A percentile compares a stretch with the other conserved stretches of the same genome.
phyloP scores from a whole-genome alignment of 2,113 vertebrate genomes.

The Neomonachus schauinslandi region DNA sequence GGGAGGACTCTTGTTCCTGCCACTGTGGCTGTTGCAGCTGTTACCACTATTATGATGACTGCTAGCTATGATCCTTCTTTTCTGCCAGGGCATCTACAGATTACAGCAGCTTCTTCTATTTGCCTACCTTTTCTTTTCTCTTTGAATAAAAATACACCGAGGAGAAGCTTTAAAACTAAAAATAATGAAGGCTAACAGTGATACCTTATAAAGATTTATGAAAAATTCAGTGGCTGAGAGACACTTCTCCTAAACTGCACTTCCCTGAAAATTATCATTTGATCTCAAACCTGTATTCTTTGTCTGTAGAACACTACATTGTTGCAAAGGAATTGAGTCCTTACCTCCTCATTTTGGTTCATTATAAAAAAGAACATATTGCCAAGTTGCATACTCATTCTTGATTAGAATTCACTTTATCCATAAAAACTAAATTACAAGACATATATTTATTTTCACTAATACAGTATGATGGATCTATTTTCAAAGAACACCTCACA shows the following conservation, averaged over 20 bases:
- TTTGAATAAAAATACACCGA: background rate
- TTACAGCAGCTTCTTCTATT: background rate
- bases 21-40: background rate
- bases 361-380: background rate
- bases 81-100: background rate
- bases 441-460: background rate
- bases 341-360: background rate
- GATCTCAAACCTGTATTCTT: background rate
- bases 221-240: background rate
- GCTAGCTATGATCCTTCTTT: background rate
- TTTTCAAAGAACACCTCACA: background rate
- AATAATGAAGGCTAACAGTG: background rate
- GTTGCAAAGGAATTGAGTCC: background rate
- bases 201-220: background rate
- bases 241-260: background rate
- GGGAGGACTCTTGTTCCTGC: background rate
- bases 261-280: background rate
- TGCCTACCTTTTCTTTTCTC: background rate
- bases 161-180: background rate
- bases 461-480: background rate
- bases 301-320: background rate
- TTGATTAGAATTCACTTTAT: background rate
- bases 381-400: background rate
- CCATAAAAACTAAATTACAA: background rate
- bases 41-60: background rate